Evolutionary conservation across 2,113 vertebrate species (phyloP), one percentile per base, ranked within the genome.

Genomic region (Epinephelus moara): DNA sequence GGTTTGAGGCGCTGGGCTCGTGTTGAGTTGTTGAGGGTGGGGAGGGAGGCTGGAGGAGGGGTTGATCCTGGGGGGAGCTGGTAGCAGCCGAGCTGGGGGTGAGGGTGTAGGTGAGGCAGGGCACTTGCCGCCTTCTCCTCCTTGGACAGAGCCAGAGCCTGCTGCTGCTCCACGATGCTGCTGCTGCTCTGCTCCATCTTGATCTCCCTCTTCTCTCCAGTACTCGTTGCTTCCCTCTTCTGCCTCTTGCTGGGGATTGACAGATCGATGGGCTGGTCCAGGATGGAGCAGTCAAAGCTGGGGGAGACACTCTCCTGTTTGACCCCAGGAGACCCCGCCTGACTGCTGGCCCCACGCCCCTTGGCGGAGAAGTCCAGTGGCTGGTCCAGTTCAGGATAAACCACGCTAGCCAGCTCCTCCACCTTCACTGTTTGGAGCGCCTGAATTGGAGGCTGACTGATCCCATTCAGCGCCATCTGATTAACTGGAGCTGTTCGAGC

Each of bases 331-430:
- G 95, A 90, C 30, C 5, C 81, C 0, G 50, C 8, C 68, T 6
- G 80, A 70, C 68, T 69, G 56, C 53, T 80, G 68, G 87, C 87
- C 17, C 86, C 77, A 69, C 96, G 97, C 56, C 88, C 92, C 84
- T 97, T 98, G 72, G 97, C 96, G 1, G 98, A 99, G 78, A 99
- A 99, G 93, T 99, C 98, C 68, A 99, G 93, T 0, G 98, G 98
- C 91, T 99, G 97, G 0, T 96, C 97, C 80, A 96, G 96, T 74
- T 98, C 53, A 0, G 96, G 40, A 30, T 96, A 98, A 0, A 42
- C 60, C 80, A 69, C 76, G 53, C 89, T 89, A 0, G 70, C 21
- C 18, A 88, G 1, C 0, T 96, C 96, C 88, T 98, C 97, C 93
- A 95, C 73, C 93, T 99, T 98, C 83, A 97, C 94, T 0, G 95